These are phyloP conservation scores for Dinocampus coccinellae DNA, from an alignment of 2,888 invertebrate genomes.

Conservation along the genomic window DNA sequence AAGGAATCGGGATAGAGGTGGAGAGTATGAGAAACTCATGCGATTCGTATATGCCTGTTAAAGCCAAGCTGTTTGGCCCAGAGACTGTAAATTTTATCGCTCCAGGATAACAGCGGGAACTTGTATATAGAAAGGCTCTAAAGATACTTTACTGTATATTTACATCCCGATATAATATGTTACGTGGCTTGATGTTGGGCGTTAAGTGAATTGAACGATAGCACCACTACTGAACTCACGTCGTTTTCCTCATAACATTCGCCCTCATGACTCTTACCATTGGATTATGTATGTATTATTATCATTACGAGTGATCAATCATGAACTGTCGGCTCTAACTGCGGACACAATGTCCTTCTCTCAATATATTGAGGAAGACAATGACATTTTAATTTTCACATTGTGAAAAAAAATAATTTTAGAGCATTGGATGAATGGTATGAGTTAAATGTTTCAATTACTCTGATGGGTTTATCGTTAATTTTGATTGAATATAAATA, in stretches of 20 bases:
- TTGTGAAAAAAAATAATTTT: background rate
- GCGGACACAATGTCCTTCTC: no score
- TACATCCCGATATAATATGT: slow-evolving; percentile 58
- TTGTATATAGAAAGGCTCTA: slow-evolving; percentile 58
- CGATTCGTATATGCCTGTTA: slow-evolving; percentile 1
- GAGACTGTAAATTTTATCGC: slow-evolving; percentile 63
- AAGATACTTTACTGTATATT: slow-evolving; percentile 62
- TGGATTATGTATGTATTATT: background rate
- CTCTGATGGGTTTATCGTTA: no score
- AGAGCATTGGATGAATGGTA: no score
- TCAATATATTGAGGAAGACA: no score
- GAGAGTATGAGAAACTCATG: background rate
- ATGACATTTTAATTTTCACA: no score
- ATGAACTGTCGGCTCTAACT: no score
- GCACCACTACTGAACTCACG: slow-evolving; percentile 20
- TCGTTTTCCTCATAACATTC: background rate
- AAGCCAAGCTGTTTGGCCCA: slow-evolving; percentile 46
- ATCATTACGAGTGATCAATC: background rate
- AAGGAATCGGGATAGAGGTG: background rate
- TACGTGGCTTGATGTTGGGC: slow-evolving; percentile 55
- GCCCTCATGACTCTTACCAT: background rate
- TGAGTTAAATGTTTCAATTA: no score
- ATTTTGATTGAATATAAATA: background rate
- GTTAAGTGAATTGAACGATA: slow-evolving; percentile 58
- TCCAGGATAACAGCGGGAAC: slow-evolving; percentile 56